Base-by-base conservation (phyloP, 2,113 vertebrate genomes). In the Setophaga kirtlandii region DNA sequence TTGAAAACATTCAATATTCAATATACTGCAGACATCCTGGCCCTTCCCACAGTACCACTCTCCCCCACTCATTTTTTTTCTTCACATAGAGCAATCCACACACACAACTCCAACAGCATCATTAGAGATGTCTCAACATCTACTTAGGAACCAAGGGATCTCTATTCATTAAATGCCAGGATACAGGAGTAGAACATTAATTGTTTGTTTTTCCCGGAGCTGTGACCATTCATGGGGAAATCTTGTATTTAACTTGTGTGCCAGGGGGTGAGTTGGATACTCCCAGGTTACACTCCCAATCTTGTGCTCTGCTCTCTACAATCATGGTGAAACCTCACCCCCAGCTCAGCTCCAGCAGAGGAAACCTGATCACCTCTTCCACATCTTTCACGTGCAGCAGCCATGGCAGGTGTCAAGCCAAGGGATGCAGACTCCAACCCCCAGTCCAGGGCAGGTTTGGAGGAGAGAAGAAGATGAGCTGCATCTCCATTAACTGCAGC, bases 1-100 rank as follows among this genome's bases (percentile, higher is more conserved):
- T 84, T 30, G 78, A 87, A 91, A 90, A 53, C 37, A 23, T 27
- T 82, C 83, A 74, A 41, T 25, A 22, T 27, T 82, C 79, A 78
- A 47, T 25, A 20, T 11, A 37, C 6, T 37, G 31, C n/a, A 68
- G 37, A 46, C 27, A 47, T 44, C 11, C 46, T 58, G 24, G 11
- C 6, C n/a, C 56, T 67, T 46, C 69, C 42, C 24, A 16, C 15
- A 63, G 27, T 13, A 47, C 14, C 16, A 7, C 11, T 33, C 30
- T 71, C n/a, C 47, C 60, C 39, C 39, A 11, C 17, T 47, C 6
- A 2, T 1, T 47, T 80, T 50, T 50, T 77, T 30, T 5, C 46
- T 44, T 74, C 52, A 63, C 10, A 5, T 2, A 62, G 6, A 83
- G 27, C 25, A 69, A 79, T 35, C 13, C 44, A 52, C 20, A 59